phyloP scores from a whole-genome alignment of 2,113 vertebrate species.

The Chionis minor region DNA sequence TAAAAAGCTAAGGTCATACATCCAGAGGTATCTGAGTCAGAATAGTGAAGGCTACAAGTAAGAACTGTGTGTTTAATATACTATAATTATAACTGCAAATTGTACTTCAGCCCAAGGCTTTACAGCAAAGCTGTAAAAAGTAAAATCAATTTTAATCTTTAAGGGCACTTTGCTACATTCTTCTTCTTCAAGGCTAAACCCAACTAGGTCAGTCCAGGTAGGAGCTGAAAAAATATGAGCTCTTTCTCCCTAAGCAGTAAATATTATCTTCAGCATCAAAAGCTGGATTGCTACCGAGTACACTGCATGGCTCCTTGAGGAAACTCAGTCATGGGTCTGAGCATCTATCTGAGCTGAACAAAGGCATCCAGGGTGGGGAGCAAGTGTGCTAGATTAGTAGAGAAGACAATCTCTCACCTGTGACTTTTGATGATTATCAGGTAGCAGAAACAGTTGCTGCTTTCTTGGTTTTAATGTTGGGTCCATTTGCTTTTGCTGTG shows the following conservation, averaged over 20 bases:
- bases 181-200: constrained; percentile 33
- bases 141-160: constrained; percentile 59
- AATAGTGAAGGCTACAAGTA: not conserved
- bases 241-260: not conserved
- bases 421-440: not conserved
- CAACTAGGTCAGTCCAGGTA: constrained; percentile 31
- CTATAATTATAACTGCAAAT: constrained; percentile 36
- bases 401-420: not conserved
- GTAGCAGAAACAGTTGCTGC: not conserved
- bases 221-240: constrained; percentile 9
- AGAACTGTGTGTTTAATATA: constrained; percentile 25
- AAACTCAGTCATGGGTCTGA: not conserved
- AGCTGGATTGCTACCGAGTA: constrained; percentile 29
- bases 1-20: not conserved
- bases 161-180: constrained; percentile 3
- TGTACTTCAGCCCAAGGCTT: constrained; percentile 29
- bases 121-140: constrained; percentile 44
- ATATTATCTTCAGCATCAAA: constrained; percentile 11
- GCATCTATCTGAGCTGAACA: not conserved
- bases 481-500: not conserved
- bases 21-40: not conserved
- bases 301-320: not conserved
- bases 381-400: not conserved
- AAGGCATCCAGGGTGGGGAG: not conserved
- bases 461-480: not conserved